Percentiles rank a stretch among this genome's conserved stretches.
These are phyloP conservation scores for Drosophila equinoxialis DNA, from an alignment of 1,140 invertebrate genomes.

Conservation along the genomic window DNA sequence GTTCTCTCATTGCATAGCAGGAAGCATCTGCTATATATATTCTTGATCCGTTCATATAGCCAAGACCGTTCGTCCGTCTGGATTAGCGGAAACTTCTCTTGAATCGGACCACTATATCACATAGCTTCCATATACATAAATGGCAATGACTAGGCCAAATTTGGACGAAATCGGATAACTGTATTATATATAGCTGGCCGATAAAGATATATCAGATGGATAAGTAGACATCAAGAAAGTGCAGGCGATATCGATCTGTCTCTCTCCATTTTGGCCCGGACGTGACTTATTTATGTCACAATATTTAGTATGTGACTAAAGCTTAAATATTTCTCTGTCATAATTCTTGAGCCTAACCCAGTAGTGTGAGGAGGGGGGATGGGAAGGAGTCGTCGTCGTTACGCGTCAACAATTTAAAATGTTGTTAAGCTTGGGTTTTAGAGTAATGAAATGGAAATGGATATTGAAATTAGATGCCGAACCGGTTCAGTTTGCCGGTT, in stretches of 20 bases:
- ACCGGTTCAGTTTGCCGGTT: conserved; percentile 13
- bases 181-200: too few species aligned
- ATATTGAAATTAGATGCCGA: conserved; percentile 21
- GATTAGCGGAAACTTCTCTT: too few species aligned
- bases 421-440: not conserved
- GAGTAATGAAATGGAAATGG: conserved; percentile 3
- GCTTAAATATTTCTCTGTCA: conserved; percentile 57
- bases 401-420: conserved; percentile 40
- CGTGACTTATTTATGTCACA: conserved; percentile 59
- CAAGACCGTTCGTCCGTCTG: too few species aligned
- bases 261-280: conserved; percentile 15
- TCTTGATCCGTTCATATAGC: too few species aligned
- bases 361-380: not conserved
- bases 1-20: not conserved
- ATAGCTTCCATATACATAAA: too few species aligned
- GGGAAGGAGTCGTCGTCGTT: conserved; percentile 22
- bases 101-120: too few species aligned
- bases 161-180: too few species aligned
- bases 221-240: too few species aligned
- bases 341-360: conserved; percentile 26
- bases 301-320: conserved; percentile 59
- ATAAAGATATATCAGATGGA: too few species aligned
- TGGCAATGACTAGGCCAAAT: too few species aligned
- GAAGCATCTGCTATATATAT: too few species aligned
- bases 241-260: too few species aligned